These are phyloP conservation scores for Pteromalus puparum DNA, from an alignment of 1,140 invertebrate genomes.

Conservation along the genomic window DNA sequence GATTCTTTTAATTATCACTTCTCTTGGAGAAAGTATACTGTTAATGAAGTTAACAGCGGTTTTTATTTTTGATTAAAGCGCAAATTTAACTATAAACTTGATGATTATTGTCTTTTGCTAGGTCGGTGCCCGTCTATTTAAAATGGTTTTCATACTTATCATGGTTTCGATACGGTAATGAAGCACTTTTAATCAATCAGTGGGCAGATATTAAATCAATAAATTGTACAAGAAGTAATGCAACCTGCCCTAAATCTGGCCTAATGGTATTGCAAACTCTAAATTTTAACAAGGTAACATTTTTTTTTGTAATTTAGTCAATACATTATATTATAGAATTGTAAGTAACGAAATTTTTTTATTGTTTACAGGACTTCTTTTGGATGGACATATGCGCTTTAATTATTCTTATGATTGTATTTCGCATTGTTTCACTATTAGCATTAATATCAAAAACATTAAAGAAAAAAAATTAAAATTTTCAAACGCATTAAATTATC, in stretches of 20 bases:
- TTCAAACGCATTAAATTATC: too few relatives aligned
- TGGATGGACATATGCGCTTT: constrained; percentile 83
- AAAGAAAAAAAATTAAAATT: background rate
- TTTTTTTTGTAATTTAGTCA: constrained; percentile 16
- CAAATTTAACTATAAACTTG: background rate
- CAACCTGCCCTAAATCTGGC: constrained; percentile 85
- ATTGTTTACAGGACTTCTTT: constrained; percentile 83
- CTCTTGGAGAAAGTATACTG: too few relatives aligned
- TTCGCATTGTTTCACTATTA: constrained; percentile 86
- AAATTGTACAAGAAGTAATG: constrained; percentile 82
- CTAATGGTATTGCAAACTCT: constrained; percentile 86
- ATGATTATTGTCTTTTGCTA: constrained; percentile 67
- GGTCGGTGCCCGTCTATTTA: constrained; percentile 91
- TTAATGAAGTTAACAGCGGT: too few relatives aligned
- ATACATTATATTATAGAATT: background rate
- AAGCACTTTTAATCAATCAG: constrained; percentile 95
- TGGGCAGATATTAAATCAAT: constrained; percentile 87
- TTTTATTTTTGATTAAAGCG: too few relatives aligned
- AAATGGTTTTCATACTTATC: constrained; percentile 94
- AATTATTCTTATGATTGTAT: constrained; percentile 83
- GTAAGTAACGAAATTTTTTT: background rate
- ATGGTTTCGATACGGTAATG: constrained; percentile 97
- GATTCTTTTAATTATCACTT: too few relatives aligned
- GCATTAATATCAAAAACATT: constrained; percentile 80
- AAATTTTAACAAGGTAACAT: constrained; percentile 83